Conservation (phyloP, 2,797 vertebrate genomes). For the Pseudochaenichthys georgianus region DNA sequence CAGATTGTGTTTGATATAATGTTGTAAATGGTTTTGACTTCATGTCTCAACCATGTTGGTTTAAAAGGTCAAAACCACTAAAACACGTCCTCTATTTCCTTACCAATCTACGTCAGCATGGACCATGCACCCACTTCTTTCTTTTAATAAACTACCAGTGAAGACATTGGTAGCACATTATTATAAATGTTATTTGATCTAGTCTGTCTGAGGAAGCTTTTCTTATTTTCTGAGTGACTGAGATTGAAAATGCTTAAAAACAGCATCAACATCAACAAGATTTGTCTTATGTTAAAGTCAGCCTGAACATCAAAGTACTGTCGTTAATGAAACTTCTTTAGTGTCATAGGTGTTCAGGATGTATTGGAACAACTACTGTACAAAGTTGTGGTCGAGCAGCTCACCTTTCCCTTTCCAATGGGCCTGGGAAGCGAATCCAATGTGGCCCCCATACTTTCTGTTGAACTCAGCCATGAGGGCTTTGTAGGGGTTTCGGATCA, state of each 20-base stretch:
- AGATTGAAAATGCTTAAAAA: not conserved
- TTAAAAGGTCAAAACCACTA: conserved; percentile 17
- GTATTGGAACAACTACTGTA: not conserved
- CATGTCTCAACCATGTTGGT: conserved; percentile 4
- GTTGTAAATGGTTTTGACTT: conserved; percentile 11
- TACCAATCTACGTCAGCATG: not conserved
- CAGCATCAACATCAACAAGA: not conserved
- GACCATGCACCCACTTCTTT: not conserved
- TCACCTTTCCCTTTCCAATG: conserved; percentile 98
- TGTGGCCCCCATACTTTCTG: conserved; percentile 95
- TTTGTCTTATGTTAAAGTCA: not conserved
- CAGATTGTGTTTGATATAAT: not conserved
- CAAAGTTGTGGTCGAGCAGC: not conserved
- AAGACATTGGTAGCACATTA: not conserved
- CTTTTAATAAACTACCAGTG: not conserved
- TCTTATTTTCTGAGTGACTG: not conserved
- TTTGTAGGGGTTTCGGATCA: conserved; percentile 97
- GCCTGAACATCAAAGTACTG: not conserved
- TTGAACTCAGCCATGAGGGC: conserved; percentile 99
- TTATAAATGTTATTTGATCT: not conserved
- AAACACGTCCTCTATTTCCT: conserved; percentile 30
- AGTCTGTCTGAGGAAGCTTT: not conserved
- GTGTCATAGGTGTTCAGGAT: not conserved
- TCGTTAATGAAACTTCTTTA: not conserved
- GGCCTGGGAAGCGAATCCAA: conserved; percentile 95